Percentiles rank a stretch among this genome's conserved stretches.
Evolutionary conservation across 2,888 invertebrate genomes (phyloP).

Genomic region (Bellardia pandia): DNA sequence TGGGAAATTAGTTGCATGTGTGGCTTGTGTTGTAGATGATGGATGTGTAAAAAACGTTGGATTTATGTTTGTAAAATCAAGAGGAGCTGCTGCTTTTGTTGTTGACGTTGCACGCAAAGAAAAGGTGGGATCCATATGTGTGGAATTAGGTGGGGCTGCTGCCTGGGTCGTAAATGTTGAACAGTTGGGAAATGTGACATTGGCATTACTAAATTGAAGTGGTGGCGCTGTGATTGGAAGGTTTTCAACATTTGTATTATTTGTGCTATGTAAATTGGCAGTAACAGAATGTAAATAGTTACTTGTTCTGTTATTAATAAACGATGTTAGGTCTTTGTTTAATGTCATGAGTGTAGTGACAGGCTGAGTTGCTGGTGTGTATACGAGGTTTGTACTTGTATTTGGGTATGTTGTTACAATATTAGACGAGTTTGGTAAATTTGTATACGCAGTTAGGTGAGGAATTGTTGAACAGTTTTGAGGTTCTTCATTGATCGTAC

Average conservation of each 20-base stretch:
- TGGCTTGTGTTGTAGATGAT: no score
- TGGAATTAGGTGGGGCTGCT: background rate
- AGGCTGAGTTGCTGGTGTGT: slow-evolving; percentile 15
- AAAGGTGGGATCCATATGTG: no score
- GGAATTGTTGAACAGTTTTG: background rate
- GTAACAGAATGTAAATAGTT: slow-evolving; percentile 18
- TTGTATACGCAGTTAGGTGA: background rate
- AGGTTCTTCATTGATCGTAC: background rate
- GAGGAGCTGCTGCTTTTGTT: background rate
- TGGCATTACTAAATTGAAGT: background rate
- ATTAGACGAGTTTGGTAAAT: background rate
- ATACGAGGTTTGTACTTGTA: slow-evolving; percentile 22
- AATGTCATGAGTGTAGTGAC: background rate
- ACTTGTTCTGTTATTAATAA: slow-evolving; percentile 26
- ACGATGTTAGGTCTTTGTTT: slow-evolving; percentile 13
- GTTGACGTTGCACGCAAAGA: no score
- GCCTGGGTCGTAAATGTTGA: no score
- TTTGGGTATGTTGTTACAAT: background rate
- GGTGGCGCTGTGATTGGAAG: background rate
- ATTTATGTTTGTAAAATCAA: background rate
- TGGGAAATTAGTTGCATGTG: background rate
- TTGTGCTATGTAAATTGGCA: background rate
- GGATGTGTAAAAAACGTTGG: no score
- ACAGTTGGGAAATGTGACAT: no score
- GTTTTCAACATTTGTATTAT: background rate